A percentile compares a stretch with the other conserved stretches of the same genome.
phyloP scores from a whole-genome alignment of 2,888 invertebrate species.

The Gymnosoma rotundatum region DNA sequence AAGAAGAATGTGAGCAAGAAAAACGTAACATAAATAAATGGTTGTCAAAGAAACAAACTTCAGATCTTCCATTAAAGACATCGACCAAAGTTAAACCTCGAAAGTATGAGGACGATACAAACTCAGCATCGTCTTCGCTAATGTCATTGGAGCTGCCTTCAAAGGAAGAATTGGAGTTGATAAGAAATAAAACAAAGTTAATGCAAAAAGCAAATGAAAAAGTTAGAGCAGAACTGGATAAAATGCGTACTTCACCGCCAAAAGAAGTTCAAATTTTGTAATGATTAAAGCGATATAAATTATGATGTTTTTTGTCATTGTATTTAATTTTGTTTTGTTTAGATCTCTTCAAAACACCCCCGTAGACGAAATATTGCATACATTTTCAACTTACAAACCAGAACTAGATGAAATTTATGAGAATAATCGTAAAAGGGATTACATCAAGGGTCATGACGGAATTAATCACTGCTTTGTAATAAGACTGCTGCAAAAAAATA shows the following conservation, averaged over 20 bases:
- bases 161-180: slow-evolving; percentile 58
- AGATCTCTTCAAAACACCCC: slow-evolving; percentile 64
- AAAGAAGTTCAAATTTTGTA: slow-evolving; percentile 68
- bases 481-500: slow-evolving; percentile 52
- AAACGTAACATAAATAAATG: slow-evolving; percentile 12
- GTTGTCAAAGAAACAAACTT: slow-evolving; percentile 11
- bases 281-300: slow-evolving; percentile 21
- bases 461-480: slow-evolving; percentile 70
- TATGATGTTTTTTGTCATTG: neutral
- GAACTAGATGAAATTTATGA: slow-evolving; percentile 66
- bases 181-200: slow-evolving; percentile 52
- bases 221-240: slow-evolving; percentile 61
- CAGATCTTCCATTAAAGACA: slow-evolving; percentile 10
- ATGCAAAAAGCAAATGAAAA: slow-evolving; percentile 62
- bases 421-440: slow-evolving; percentile 56
- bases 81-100: slow-evolving; percentile 15
- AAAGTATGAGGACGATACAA: slow-evolving; percentile 1
- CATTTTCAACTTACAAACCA: slow-evolving; percentile 59
- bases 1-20: slow-evolving; percentile 61
- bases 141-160: slow-evolving; percentile 55
- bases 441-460: slow-evolving; percentile 66
- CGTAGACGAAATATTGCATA: slow-evolving; percentile 50
- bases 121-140: neutral
- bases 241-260: slow-evolving; percentile 58
- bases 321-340: slow-evolving; percentile 6